Evolutionary conservation across 2,888 invertebrate species (phyloP), one percentile per base, ranked within the genome.

Genomic region (Drosophila borborema): DNA sequence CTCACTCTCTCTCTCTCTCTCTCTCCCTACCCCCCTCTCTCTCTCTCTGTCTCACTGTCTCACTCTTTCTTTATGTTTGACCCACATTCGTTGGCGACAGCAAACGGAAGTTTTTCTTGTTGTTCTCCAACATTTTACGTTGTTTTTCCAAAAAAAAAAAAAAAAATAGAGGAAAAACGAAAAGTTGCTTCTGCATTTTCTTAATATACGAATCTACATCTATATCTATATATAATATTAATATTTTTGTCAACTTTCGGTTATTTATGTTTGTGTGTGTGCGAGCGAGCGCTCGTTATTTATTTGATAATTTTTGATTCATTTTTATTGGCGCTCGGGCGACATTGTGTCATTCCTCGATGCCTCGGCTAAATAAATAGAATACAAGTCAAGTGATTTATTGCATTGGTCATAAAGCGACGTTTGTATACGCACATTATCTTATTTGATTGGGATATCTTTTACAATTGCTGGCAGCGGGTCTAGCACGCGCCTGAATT

Each of bases 281-380:
- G 48, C 63, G 69, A 60, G 40, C 70, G 28, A 28, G 28, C 28
- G 28, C 5, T 73, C 68, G 81, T 89, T 89, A 89, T 86, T 86
- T 86, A 84, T 88, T 86, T 83, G 59, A 87, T 86, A 84, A 89
- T 84, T 89, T 87, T 86, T 87, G 90, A 87, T 89, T 89, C 90
- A 87, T 89, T 89, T 87, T 89, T 88, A 89, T 89, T 82, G 78
- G 81, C 64, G 63, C 59, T 55, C 55, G 41, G 55, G 75, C 69
- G 82, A 82, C 85, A 83, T 89, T 88, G 86, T 86, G 88, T 82
- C 86, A 88, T 72, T 80, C 69, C 84, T 81, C 76, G 74, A 79
- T 79, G 72, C 53, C 71, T 68, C 74, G 23, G 5, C 28, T 55
- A 31, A 41, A 31, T 68, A 86, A 74, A 86, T 83, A 79, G 77